Evolutionary conservation across 2,888 invertebrate genomes (phyloP).

Genomic region (Drosophila rellima): DNA sequence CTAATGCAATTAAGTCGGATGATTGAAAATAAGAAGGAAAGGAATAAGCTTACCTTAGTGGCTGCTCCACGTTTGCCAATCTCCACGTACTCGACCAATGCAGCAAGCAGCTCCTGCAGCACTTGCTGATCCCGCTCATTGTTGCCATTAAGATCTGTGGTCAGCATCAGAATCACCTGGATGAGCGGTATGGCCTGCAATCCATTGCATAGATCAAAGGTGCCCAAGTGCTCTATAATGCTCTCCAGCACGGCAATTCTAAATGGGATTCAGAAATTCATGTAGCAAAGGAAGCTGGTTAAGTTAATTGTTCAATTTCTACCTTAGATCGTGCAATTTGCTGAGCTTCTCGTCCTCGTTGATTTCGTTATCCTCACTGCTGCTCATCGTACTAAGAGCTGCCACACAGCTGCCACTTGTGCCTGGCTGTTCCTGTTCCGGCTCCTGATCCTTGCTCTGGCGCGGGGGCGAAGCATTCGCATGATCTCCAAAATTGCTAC

Average conservation of each 20-base stretch:
- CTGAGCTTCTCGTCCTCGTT: constrained; percentile 84
- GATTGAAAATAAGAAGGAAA: not conserved
- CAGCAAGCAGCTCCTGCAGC: constrained; percentile 91
- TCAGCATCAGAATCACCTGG: constrained; percentile 96
- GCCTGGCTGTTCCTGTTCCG: constrained; percentile 60
- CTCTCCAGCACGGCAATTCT: constrained; percentile 89
- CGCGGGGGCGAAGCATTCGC: constrained; percentile 84
- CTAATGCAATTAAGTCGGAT: too few relatives aligned
- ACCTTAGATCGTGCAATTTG: constrained; percentile 85
- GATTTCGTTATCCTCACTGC: constrained; percentile 79
- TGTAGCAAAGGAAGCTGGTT: not conserved
- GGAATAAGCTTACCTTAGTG: constrained; percentile 70
- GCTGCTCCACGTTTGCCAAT: constrained; percentile 87
- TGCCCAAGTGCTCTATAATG: constrained; percentile 92
- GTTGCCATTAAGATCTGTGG: constrained; percentile 94
- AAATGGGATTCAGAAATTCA: not conserved
- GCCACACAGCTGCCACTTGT: constrained; percentile 58
- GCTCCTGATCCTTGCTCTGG: constrained; percentile 60
- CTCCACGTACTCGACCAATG: constrained; percentile 90
- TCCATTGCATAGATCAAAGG: constrained; percentile 92
- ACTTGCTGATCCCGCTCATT: constrained; percentile 92
- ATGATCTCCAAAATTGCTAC: constrained; percentile 94
- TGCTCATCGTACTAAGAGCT: constrained; percentile 70
- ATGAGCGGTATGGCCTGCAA: constrained; percentile 95
- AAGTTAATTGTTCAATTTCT: not conserved